Evolutionary conservation across 2,888 invertebrate species (phyloP).

Genomic region (Stenodema calcarata): DNA sequence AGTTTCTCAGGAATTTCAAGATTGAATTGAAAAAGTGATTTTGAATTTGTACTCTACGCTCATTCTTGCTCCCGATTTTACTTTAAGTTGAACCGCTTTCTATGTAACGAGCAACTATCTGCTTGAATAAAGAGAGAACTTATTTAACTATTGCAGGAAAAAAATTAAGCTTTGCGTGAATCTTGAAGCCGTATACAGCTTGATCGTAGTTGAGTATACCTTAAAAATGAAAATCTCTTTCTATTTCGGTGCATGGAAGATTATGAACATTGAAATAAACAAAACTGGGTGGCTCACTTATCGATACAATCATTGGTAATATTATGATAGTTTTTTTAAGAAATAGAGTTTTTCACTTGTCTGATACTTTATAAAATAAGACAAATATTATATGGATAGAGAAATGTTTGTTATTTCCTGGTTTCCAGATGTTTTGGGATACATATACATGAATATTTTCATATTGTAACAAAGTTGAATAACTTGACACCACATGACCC

Average conservation of each 20-base stretch:
- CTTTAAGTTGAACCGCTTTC: not conserved
- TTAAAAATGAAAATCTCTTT: not conserved
- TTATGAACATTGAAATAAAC: not conserved
- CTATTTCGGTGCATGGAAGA: not conserved
- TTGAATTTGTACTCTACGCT: no score
- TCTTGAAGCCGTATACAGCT: not conserved
- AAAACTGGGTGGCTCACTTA: slow-evolving; percentile 3
- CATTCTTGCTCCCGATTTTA: not conserved
- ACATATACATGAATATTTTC: no score
- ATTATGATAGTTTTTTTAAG: not conserved
- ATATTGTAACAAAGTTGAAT: no score
- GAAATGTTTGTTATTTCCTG: not conserved
- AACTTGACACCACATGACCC: no score
- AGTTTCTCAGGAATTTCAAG: no score
- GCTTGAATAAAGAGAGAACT: not conserved
- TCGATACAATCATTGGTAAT: slow-evolving; percentile 7
- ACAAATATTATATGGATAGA: not conserved
- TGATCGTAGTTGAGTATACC: not conserved
- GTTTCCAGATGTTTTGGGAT: not conserved
- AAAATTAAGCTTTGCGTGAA: not conserved
- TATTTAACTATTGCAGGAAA: not conserved
- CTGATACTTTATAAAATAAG: not conserved
- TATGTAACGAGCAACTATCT: not conserved
- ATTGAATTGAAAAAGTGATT: no score
- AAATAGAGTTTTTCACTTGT: not conserved